Evolutionary conservation across 2,888 invertebrate species (phyloP).

Genomic region (Pristionchus entomophagus): DNA sequence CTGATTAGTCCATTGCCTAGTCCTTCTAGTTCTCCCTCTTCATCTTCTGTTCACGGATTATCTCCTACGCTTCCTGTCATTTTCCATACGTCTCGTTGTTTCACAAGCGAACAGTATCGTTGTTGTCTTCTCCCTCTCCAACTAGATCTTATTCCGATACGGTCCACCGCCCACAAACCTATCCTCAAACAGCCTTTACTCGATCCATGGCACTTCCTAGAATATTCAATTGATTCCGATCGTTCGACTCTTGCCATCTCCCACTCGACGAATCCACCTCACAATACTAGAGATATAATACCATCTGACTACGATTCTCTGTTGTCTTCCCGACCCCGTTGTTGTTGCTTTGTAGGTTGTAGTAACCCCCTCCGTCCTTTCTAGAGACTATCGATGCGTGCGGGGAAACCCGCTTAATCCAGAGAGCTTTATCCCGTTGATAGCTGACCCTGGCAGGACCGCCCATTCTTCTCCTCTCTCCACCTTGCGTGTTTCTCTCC

Average conservation of each 20-base stretch:
- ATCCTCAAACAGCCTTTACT: not conserved
- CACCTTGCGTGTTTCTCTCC: not conserved
- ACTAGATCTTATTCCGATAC: constrained; percentile 10
- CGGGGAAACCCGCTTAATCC: not conserved
- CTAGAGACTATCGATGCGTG: not conserved
- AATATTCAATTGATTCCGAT: constrained; percentile 47
- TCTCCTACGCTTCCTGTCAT: constrained; percentile 28
- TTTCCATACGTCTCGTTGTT: not conserved
- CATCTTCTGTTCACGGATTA: not conserved
- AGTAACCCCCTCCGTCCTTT: not conserved
- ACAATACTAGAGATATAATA: constrained; percentile 1
- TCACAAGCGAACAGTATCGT: not conserved
- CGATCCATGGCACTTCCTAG: constrained; percentile 28
- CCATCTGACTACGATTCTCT: not conserved
- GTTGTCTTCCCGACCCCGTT: constrained; percentile 7
- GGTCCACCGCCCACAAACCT: not conserved
- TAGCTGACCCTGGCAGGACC: not conserved
- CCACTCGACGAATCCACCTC: not conserved
- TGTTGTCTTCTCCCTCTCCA: not conserved
- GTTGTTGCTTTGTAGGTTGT: constrained; percentile 1
- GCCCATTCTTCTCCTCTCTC: not conserved
- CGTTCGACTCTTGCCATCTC: constrained; percentile 38
- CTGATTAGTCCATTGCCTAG: constrained; percentile 23
- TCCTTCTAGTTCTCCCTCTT: not conserved
- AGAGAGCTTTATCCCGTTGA: constrained; percentile 35